Conservation (phyloP, 2,113 vertebrate species). For the Oncorhynchus nerka region DNA sequence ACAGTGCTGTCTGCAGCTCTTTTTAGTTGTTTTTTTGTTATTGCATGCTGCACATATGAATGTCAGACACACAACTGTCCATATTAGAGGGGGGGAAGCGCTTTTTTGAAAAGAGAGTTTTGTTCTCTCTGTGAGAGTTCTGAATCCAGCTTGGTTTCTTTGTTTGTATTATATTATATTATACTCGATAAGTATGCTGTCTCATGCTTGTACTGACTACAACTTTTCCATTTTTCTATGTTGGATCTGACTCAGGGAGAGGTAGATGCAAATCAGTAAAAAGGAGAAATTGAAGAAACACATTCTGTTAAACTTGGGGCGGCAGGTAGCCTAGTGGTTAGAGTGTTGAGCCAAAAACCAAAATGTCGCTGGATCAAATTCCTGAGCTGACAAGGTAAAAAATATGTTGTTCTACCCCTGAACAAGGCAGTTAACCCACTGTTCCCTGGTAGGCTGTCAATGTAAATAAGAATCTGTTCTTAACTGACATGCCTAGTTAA, state of each 20-base stretch:
- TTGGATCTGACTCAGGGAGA: not conserved
- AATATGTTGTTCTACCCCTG: too few relatives aligned
- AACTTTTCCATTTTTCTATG: not conserved
- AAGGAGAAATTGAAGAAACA: slow-evolving; percentile 8
- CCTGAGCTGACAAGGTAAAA: too few relatives aligned
- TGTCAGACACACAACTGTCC: slow-evolving; percentile 36
- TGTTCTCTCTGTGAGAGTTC: slow-evolving; percentile 12
- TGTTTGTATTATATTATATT: slow-evolving; percentile 15
- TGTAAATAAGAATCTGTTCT: too few relatives aligned
- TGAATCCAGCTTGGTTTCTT: slow-evolving; percentile 1
- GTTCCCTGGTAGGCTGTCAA: too few relatives aligned
- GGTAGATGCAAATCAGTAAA: not conserved
- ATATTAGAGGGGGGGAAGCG: slow-evolving; percentile 23
- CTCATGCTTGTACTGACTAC: not conserved
- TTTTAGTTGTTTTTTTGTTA: slow-evolving; percentile 23
- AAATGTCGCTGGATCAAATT: too few relatives aligned
- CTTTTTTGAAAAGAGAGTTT: slow-evolving; percentile 18
- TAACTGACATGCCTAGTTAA: too few relatives aligned
- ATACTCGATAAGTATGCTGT: slow-evolving; percentile 9
- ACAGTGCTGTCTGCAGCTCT: not conserved
- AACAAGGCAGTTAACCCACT: too few relatives aligned
- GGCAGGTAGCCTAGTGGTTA: too few relatives aligned
- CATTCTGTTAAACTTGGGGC: too few relatives aligned
- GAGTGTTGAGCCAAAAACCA: too few relatives aligned
- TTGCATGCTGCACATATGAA: slow-evolving; percentile 22